These are phyloP conservation scores for Phasianus colchicus DNA, from an alignment of 2,113 vertebrate genomes.

Conservation along the genomic window DNA sequence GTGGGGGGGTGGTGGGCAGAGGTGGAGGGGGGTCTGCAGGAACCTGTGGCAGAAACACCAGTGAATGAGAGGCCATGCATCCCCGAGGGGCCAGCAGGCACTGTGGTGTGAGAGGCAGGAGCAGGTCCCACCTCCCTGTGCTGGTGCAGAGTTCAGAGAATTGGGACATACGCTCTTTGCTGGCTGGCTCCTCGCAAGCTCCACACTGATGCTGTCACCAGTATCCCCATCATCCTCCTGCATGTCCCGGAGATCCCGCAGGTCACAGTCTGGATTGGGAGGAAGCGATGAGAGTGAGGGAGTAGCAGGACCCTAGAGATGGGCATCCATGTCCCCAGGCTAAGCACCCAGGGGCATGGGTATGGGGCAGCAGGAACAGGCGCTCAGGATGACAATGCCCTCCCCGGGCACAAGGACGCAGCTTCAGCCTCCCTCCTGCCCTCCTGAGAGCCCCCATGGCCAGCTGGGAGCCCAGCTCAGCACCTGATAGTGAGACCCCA, in stretches of 20 bases:
- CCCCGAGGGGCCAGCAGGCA: not conserved
- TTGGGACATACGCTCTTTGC: conserved; percentile 66
- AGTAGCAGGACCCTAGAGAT: not conserved
- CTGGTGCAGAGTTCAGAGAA: accelerated
- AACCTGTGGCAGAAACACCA: conserved; percentile 68
- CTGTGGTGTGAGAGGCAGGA: accelerated
- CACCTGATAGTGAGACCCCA: accelerated
- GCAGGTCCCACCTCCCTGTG: accelerated
- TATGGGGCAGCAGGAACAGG: not conserved
- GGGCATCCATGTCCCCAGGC: not conserved
- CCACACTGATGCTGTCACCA: conserved; percentile 60
- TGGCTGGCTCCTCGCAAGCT: conserved; percentile 45
- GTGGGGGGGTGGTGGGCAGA: conserved; percentile 88
- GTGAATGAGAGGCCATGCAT: not conserved
- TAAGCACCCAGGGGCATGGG: not conserved
- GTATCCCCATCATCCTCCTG: conserved; percentile 86
- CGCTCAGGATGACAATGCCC: accelerated
- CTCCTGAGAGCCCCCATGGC: not conserved
- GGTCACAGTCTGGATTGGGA: conserved; percentile 86
- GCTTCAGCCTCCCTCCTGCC: not conserved
- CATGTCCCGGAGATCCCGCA: conserved; percentile 89
- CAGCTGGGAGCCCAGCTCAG: not conserved
- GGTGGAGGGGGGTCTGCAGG: conserved; percentile 88
- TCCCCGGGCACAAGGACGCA: not conserved
- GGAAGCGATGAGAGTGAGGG: not conserved